A percentile compares a stretch with the other conserved stretches of the same genome.
Conservation (phyloP, 2,113 vertebrate genomes). For the Nansenia antarctica region DNA sequence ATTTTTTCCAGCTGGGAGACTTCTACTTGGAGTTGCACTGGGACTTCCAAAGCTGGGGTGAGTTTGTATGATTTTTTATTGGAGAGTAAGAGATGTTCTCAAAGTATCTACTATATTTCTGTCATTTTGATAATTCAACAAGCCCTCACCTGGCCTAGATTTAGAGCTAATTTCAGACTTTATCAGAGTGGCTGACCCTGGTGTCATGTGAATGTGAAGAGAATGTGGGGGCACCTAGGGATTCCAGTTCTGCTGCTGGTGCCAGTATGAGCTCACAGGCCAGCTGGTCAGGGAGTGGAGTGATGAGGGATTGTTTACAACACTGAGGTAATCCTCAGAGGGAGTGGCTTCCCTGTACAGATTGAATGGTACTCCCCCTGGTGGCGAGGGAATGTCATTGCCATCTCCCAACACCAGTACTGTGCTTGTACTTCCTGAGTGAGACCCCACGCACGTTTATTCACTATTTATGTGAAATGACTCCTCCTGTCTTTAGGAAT, state of each 20-base stretch:
- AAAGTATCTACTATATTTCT: background rate
- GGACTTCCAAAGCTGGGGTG: constrained; percentile 99
- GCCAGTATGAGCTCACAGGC: background rate
- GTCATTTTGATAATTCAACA: background rate
- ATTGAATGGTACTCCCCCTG: constrained; percentile 38
- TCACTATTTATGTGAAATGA: no score
- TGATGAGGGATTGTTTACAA: constrained; percentile 1
- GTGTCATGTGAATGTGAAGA: background rate
- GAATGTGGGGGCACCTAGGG: background rate
- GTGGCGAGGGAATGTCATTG: constrained; percentile 26
- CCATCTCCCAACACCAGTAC: background rate
- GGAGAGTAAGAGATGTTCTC: background rate
- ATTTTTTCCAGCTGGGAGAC: constrained; percentile 89
- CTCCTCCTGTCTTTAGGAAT: no score
- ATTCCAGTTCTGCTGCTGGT: background rate
- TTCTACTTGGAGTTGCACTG: constrained; percentile 99
- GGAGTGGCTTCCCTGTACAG: constrained; percentile 9
- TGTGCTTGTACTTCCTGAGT: no score
- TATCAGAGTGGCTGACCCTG: background rate
- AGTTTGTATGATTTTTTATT: constrained; percentile 59
- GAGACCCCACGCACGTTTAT: no score
- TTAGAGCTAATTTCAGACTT: background rate
- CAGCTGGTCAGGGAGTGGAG: constrained; percentile 7
- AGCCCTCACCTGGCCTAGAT: background rate
- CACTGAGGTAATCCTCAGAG: constrained; percentile 10